phyloP scores from a whole-genome alignment of 2,888 invertebrate species.

The Cerastis leucographa region DNA sequence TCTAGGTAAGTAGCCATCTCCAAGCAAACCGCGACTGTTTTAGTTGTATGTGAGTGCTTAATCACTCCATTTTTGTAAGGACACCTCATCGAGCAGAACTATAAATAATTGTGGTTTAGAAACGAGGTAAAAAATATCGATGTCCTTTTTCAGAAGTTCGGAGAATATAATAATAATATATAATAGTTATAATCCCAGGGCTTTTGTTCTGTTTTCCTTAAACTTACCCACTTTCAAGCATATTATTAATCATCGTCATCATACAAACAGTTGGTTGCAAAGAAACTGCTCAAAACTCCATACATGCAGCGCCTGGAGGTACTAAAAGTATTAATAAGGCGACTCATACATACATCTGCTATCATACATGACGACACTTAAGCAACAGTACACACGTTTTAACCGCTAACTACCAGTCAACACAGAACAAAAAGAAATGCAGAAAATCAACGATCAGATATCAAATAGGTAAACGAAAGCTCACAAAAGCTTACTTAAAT shows the following conservation, averaged over 20 bases:
- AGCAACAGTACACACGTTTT: conserved; percentile 46
- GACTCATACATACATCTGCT: conserved; percentile 46
- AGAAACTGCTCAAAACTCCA: background rate
- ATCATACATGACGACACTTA: conserved; percentile 50
- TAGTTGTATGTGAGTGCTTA: conserved; percentile 7
- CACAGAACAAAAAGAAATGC: background rate
- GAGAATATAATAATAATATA: too few species aligned
- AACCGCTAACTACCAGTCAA: conserved; percentile 44
- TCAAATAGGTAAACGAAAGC: background rate
- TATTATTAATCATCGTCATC: background rate
- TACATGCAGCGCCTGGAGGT: background rate
- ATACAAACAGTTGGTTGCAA: too few species aligned
- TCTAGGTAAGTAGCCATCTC: conserved; percentile 8
- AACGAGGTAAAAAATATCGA: conserved; percentile 1
- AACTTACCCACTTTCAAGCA: background rate
- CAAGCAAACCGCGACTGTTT: conserved; percentile 19
- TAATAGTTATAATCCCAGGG: too few species aligned
- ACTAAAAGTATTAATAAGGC: conserved; percentile 24
- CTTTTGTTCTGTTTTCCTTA: conserved; percentile 1
- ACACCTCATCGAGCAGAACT: conserved; percentile 18
- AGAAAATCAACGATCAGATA: conserved; percentile 27
- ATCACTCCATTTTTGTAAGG: conserved; percentile 18
- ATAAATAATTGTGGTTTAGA: conserved; percentile 37
- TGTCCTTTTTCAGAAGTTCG: background rate
- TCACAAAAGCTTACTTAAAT: background rate